Base-by-base conservation (phyloP, 2,113 vertebrate species). In the Silurus meridionalis region DNA sequence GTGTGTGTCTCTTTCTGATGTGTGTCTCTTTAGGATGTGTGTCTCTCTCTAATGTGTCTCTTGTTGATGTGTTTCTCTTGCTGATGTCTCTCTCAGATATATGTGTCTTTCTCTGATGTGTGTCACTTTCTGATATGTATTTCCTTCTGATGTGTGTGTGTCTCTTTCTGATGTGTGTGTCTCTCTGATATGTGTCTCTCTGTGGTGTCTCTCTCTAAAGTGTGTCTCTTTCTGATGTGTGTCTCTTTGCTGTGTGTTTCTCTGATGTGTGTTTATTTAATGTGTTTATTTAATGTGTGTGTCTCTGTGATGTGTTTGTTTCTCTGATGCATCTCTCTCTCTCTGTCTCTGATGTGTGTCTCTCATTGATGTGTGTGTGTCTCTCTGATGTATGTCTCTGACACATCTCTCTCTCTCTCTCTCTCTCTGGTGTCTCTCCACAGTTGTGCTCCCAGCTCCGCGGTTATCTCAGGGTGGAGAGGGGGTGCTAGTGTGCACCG, bases 391-490 rank as follows among this genome's bases (percentile, higher is more conserved):
- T 37, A 2, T 37, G 28, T 37, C 28, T 37, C 28, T n/a, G n/a
- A n/a, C n/a, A n/a, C n/a, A n/a, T n/a, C n/a, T 37, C 28, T 37
- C 28, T 37, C 28, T 37, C 28, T 37, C 28, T 37, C 28, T 37
- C 28, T 37, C 28, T 37, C 28, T 37, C 28, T 37, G 28, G 5
- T 23, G 8, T 63, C 23, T 81, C 67, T 48, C 61, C 50, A 67
- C 91, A 94, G 95, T 94, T 60, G 92, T 91, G 0, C 80, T 58
- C 0, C 94, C 94, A 19, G 91, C 86, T 81, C 93, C 95, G 0
- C 52, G 71, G 7, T 88, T 94, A 71, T 91, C 92, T 84, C 86
- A 89, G 50, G 82, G 84, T 8, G 89, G 87, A 0, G 90, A 91
- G 79, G 90, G 90, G 89, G 87, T 87, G 58, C 61, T 95, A 86